Conservation (phyloP, 2,888 invertebrate species). For the Oscheius sp. region DNA sequence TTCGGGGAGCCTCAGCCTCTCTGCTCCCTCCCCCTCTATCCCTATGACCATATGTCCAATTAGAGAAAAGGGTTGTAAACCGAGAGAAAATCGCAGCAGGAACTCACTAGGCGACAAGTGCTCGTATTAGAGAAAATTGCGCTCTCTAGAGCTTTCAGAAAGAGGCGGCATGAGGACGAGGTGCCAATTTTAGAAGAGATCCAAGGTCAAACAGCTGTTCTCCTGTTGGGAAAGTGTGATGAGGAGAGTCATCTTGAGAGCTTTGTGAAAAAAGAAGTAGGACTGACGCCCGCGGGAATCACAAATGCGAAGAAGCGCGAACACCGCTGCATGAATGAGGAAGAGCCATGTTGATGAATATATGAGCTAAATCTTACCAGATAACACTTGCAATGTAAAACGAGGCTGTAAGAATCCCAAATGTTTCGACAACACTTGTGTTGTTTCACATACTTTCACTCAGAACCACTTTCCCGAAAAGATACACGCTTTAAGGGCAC, state of each 20-base stretch:
- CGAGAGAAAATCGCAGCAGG: constrained; percentile 5
- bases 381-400: too few species aligned
- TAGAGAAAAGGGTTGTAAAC: constrained; percentile 16
- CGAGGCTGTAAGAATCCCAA: too few species aligned
- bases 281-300: constrained; percentile 1
- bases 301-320: constrained; percentile 3
- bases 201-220: not conserved
- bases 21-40: not conserved
- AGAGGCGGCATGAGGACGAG: not conserved
- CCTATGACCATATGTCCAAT: constrained; percentile 10
- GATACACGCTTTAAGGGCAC: too few species aligned
- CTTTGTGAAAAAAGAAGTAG: not conserved
- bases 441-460: too few species aligned
- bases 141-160: not conserved
- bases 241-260: constrained; percentile 17
- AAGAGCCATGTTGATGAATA: too few species aligned
- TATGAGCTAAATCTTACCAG: too few species aligned
- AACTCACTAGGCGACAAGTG: constrained; percentile 10
- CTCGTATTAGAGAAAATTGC: constrained; percentile 32
- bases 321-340: not conserved
- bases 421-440: too few species aligned
- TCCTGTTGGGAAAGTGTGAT: not conserved
- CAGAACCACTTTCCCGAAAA: too few species aligned
- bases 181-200: too few species aligned
- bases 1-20: not conserved